Evolutionary conservation across 2,113 vertebrate genomes (phyloP), one percentile per base, ranked within the genome.

Genomic region (Trichechus manatus): DNA sequence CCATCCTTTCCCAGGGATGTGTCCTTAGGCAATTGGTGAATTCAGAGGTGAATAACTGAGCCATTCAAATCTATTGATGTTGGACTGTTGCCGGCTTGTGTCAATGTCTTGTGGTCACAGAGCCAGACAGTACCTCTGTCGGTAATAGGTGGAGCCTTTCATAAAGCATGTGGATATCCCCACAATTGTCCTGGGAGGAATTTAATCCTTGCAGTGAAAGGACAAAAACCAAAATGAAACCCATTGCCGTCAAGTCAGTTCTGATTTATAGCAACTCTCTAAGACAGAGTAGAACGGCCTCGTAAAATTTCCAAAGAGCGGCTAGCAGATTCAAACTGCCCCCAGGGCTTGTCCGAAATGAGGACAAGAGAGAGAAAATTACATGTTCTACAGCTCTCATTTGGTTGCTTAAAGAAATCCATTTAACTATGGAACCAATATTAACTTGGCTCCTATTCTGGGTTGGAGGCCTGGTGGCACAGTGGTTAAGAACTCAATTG

Each of bases 341-440:
- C 23, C 22, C 59, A 61, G 59, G 22, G 22, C 20, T 61, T 74
- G 36, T 56, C 53, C 53, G 15, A 74, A 74, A 90, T 75, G 42
- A 94, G n/a, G 9, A 63, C 17, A 59, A 29, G 36, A 66, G 19
- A 53, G 9, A 74, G 10, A 91, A 90, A 78, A 86, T 70, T 33
- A 86, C 1, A 33, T 33, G 47, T 33, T 89, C 56, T 80, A 25
- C 44, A 36, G 27, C 11, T 66, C 13, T 96, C 23, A n/a, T 63
- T 95, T 87, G 72, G 20, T 91, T 92, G 92, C 68, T 96, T 81
- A 19, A 93, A 84, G 80, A 83, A 94, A 94, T 89, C 22, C 33
- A 64, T 61, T 85, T 89, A 66, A 74, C 9, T 44, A 31, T 83
- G 9, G 7, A 75, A 70, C 33, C 50, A 56, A 79, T 94, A 89